phyloP scores from a whole-genome alignment of 2,888 invertebrate species.

The Drosophila kambysellisi region DNA sequence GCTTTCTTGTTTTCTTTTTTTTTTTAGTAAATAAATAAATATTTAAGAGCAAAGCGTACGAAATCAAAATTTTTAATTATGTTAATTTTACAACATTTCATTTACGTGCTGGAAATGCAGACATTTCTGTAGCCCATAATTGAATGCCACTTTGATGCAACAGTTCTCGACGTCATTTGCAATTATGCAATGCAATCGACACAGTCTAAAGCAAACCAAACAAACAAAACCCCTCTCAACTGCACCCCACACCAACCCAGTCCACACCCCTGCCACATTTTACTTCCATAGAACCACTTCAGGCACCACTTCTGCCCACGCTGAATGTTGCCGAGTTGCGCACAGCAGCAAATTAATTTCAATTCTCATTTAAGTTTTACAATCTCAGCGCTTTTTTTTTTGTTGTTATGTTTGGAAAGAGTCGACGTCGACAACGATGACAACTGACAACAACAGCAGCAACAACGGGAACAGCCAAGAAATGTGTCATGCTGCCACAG shows the following conservation, averaged over 20 bases:
- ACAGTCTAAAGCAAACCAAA: slow-evolving; percentile 19
- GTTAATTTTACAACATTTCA: background rate
- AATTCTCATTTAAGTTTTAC: slow-evolving; percentile 71
- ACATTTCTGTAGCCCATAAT: slow-evolving; percentile 47
- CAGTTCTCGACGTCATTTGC: slow-evolving; percentile 63
- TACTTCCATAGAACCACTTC: slow-evolving; percentile 10
- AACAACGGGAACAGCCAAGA: slow-evolving; percentile 34
- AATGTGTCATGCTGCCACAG: slow-evolving; percentile 58
- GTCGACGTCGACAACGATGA: slow-evolving; percentile 40
- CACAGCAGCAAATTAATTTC: slow-evolving; percentile 71
- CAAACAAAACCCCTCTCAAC: slow-evolving; percentile 1
- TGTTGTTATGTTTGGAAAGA: slow-evolving; percentile 16
- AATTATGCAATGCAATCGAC: slow-evolving; percentile 69
- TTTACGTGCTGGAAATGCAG: background rate
- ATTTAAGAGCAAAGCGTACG: background rate
- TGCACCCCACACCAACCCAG: background rate
- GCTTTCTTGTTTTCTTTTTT: background rate
- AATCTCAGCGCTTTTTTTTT: slow-evolving; percentile 63
- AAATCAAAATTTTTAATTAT: background rate
- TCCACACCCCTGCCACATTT: background rate
- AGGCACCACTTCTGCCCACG: slow-evolving; percentile 33
- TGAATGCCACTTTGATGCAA: slow-evolving; percentile 54
- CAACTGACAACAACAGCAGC: slow-evolving; percentile 44
- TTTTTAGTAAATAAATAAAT: background rate
- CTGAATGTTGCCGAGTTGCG: slow-evolving; percentile 17